These are phyloP conservation scores for Antheraea assamensis DNA, from an alignment of 2,888 invertebrate species.

Conservation along the genomic window DNA sequence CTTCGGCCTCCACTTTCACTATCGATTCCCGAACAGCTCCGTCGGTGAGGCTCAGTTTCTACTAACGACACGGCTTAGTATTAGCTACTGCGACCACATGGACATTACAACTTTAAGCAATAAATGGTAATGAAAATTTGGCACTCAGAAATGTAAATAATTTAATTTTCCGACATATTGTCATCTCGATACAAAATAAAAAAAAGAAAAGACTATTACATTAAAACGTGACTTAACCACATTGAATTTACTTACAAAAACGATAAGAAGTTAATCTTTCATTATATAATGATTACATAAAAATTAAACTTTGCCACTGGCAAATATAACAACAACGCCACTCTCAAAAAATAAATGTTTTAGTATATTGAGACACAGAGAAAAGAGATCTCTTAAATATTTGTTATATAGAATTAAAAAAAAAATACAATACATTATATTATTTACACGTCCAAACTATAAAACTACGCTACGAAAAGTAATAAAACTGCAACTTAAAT, in stretches of 20 bases:
- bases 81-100: neutral
- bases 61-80: neutral
- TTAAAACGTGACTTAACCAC: too few species aligned
- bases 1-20: conserved; percentile 27
- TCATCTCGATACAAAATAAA: too few species aligned
- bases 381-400: neutral
- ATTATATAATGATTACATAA: too few species aligned
- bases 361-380: neutral
- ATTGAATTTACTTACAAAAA: too few species aligned
- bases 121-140: neutral
- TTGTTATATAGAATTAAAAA: neutral
- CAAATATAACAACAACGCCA: neutral
- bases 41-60: neutral
- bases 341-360: neutral
- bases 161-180: too few species aligned
- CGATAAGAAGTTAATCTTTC: too few species aligned
- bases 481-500: neutral
- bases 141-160: too few species aligned
- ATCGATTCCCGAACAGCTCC: conserved; percentile 24
- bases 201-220: too few species aligned
- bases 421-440: neutral
- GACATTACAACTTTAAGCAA: neutral
- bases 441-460: neutral
- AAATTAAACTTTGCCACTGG: too few species aligned
- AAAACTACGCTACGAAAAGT: neutral